phyloP scores from a whole-genome alignment of 2,888 invertebrate genomes.

The Timema podura region DNA sequence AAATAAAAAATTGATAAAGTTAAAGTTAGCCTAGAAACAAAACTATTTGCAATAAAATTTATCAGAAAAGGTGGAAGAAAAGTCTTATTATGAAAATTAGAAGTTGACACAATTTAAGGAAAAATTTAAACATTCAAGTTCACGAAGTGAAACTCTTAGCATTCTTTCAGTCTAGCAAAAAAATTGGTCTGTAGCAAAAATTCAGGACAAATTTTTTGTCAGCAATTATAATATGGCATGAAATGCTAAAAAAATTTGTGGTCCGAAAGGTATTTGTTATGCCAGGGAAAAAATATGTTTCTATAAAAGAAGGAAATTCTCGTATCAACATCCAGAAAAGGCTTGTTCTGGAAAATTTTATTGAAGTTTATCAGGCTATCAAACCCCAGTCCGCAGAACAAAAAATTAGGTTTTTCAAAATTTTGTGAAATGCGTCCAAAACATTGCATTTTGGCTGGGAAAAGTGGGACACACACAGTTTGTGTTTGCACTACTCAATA shows the following conservation, averaged over 20 bases:
- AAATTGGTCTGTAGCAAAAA: neutral
- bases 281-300: neutral
- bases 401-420: neutral
- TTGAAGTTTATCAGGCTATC: neutral
- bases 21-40: neutral
- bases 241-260: neutral
- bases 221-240: neutral
- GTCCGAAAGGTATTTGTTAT: neutral
- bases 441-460: neutral
- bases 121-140: neutral
- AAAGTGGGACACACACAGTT: constrained; percentile 3
- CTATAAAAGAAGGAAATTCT: neutral
- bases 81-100: neutral
- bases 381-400: neutral
- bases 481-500: constrained; percentile 1
- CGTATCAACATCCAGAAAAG: neutral
- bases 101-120: neutral
- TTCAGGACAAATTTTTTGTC: neutral
- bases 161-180: neutral
- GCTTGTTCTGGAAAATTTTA: neutral
- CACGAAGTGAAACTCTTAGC: neutral
- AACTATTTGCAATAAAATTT: neutral
- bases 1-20: neutral
- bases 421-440: neutral
- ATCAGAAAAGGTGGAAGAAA: neutral